These are phyloP conservation scores for Lepidocyrtoides sp. DNA, from an alignment of 2,888 invertebrate genomes.

Conservation along the genomic window DNA sequence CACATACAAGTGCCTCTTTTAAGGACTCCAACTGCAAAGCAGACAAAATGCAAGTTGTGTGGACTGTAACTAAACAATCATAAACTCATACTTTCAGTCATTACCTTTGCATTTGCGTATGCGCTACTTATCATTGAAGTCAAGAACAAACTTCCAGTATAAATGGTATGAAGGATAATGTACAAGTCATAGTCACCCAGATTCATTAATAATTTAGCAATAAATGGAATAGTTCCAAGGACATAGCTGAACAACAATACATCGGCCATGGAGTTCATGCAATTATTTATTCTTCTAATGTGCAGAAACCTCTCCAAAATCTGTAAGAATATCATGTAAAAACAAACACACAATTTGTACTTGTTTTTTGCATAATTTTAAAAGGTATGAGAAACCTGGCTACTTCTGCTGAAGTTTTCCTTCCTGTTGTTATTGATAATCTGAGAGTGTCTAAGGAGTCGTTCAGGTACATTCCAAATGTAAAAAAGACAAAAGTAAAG, in stretches of 20 bases:
- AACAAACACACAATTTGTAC: neutral
- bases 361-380: neutral
- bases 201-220: slow-evolving; percentile 6
- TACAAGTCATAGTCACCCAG: neutral
- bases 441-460: slow-evolving; percentile 26
- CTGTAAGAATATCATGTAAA: neutral
- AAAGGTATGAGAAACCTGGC: neutral
- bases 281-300: slow-evolving; percentile 12
- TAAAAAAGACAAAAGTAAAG: slow-evolving; percentile 2
- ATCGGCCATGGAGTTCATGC: slow-evolving; percentile 34
- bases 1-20: slow-evolving; percentile 31
- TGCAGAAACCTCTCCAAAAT: neutral
- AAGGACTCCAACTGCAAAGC: neutral
- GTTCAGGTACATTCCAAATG: slow-evolving; percentile 33
- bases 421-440: neutral
- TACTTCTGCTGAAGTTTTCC: neutral
- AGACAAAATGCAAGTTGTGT: neutral
- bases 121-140: slow-evolving; percentile 51
- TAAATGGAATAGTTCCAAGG: slow-evolving; percentile 32
- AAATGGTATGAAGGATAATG: neutral
- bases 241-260: slow-evolving; percentile 8
- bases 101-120: slow-evolving; percentile 45
- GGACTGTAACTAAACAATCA: too few relatives aligned
- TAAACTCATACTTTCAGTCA: neutral
- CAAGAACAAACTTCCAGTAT: neutral